Evolutionary conservation across 2,797 vertebrate species (phyloP), one percentile per base, ranked within the genome.

Genomic region (Spheniscus humboldti): DNA sequence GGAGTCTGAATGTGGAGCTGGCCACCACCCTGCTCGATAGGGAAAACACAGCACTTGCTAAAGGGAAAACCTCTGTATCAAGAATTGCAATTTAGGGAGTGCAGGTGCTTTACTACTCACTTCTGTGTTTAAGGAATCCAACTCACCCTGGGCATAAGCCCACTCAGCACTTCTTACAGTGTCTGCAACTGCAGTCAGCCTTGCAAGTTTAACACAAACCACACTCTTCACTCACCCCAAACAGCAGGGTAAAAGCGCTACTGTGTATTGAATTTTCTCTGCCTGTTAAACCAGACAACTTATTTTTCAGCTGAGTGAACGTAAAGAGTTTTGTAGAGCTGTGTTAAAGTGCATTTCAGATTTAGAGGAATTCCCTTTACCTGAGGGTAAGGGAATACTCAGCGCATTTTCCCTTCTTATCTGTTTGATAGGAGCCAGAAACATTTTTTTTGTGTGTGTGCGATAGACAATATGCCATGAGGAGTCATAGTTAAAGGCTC

Each of bases 391-490:
- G 41, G 41, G 41, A 41, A 41, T 41, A 81, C 37, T 27, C 10
- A 4, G 43, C 56, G 37, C 37, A 28, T 88, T 91, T 81, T 63
- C 63, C 23, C 11, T 73, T 74, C 50, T 62, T 90, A 73, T 55
- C 80, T 88, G 17, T 76, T 83, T 95, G 85, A 48, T 41, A 78
- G 43, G 52, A 95, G 59, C 50, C 73, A 90, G 72, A 72, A 81
- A 78, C 41, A 30, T 30, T 45, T 14, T 57, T 72, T 50, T 33
- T 41, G 39, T 52, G 18, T 41, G 25, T 78, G 22, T 74, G 52
- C 3, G 5, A 47, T 12, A 89, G 74, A 80, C 63, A 79, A 63
- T 20, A 81, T 55, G 39, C 86, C 59, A 89, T 2, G 57, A 95
- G 47, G 48, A 92, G 41, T 71, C 72, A 52, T 4, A 75, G 59